Percentiles rank a stretch among this genome's conserved stretches.
Conservation (phyloP, 2,113 vertebrate genomes). For the Seriola dumerili region DNA sequence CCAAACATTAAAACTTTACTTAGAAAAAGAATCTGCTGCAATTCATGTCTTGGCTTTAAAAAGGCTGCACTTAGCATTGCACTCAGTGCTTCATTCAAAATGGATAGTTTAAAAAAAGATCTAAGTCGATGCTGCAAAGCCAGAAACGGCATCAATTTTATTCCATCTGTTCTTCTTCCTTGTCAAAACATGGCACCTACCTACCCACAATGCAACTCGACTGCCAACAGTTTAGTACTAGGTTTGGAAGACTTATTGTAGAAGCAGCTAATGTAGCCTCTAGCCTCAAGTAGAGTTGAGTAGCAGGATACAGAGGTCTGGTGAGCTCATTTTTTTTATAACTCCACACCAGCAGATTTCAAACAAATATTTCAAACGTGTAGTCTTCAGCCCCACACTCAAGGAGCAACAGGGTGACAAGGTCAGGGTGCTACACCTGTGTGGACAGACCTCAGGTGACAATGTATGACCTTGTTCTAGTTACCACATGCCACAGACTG, state of each 20-base stretch:
- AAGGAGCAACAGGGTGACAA: neutral
- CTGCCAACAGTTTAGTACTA: no score
- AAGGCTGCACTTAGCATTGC: neutral
- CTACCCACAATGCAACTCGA: neutral
- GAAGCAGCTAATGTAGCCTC: no score
- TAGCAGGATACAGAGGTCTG: neutral
- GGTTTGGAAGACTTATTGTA: no score
- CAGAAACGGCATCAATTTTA: neutral
- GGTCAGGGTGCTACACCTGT: neutral
- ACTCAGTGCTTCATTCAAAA: neutral
- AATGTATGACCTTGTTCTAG: neutral
- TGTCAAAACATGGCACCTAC: neutral
- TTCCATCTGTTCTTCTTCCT: neutral
- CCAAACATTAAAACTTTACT: neutral
- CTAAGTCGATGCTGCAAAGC: neutral
- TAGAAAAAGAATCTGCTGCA: neutral
- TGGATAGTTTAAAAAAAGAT: neutral
- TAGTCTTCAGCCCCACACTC: neutral
- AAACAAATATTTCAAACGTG: neutral
- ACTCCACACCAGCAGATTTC: neutral
- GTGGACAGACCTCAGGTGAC: neutral
- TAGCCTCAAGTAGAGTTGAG: neutral
- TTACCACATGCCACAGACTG: neutral
- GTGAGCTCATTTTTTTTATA: neutral
- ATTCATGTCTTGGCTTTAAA: neutral